Evolutionary conservation across 2,113 vertebrate genomes (phyloP).

Genomic region (Castor canadensis): DNA sequence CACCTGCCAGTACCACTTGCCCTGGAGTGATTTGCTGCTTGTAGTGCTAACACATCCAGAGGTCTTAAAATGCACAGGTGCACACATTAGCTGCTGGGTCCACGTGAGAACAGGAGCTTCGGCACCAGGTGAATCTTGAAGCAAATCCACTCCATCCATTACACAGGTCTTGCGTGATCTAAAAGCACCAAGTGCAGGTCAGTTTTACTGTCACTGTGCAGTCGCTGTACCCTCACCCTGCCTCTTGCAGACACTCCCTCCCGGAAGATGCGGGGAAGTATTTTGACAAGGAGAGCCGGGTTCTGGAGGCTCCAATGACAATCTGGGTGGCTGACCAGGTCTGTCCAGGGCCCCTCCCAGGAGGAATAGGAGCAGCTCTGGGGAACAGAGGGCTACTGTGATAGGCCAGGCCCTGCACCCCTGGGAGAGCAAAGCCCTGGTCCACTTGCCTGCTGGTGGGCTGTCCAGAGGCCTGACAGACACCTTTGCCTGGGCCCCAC

Average conservation of each 20-base stretch:
- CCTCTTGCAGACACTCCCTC: slow-evolving; percentile 86
- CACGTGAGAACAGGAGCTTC: fast-evolving
- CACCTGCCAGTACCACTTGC: background rate
- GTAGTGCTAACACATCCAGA: background rate
- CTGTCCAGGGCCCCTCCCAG: background rate
- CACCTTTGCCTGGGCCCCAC: background rate
- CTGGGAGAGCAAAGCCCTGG: background rate
- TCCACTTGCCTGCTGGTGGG: background rate
- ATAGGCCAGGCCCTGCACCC: background rate
- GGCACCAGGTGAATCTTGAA: fast-evolving
- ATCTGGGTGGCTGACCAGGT: slow-evolving; percentile 91
- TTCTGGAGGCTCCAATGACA: slow-evolving; percentile 90
- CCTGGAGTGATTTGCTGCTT: background rate
- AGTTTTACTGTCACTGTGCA: background rate
- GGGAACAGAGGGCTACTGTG: background rate
- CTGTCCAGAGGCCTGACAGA: fast-evolving
- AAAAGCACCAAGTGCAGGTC: too few species aligned
- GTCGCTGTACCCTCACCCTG: too few species aligned
- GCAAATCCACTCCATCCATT: fast-evolving
- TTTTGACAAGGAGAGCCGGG: slow-evolving; percentile 88
- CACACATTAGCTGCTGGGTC: fast-evolving
- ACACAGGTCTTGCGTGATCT: fast-evolving
- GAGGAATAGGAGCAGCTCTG: fast-evolving
- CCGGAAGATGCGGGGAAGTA: slow-evolving; percentile 87
- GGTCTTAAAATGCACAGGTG: too few species aligned